Evolutionary conservation across 2,888 invertebrate genomes (phyloP).

Genomic region (Nineta flava): DNA sequence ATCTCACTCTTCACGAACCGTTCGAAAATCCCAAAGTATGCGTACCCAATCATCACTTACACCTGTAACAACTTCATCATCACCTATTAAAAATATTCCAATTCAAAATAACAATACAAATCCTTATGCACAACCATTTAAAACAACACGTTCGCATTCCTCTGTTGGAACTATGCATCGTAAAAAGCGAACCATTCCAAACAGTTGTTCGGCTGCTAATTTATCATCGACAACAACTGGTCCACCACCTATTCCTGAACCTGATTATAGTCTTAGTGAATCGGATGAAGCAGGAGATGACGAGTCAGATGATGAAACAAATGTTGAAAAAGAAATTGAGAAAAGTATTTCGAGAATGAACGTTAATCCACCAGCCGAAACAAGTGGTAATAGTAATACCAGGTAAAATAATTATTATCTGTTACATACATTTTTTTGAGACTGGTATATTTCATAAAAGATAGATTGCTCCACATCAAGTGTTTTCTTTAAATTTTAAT

Average conservation of each 20-base stretch:
- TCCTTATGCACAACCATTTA: slow-evolving; percentile 42
- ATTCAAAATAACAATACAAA: slow-evolving; percentile 21
- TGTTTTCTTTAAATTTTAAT: too few species aligned
- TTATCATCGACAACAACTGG: slow-evolving; percentile 11
- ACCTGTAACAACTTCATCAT: slow-evolving; percentile 29
- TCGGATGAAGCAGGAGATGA: slow-evolving; percentile 55
- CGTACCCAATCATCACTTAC: slow-evolving; percentile 31
- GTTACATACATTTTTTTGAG: too few species aligned
- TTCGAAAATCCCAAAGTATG: slow-evolving; percentile 44
- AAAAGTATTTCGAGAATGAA: slow-evolving; percentile 29
- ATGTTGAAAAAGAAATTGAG: slow-evolving; percentile 34
- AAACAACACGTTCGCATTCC: slow-evolving; percentile 25
- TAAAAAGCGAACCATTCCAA: slow-evolving; percentile 4
- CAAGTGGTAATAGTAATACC: slow-evolving; percentile 60
- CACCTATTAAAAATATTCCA: slow-evolving; percentile 28
- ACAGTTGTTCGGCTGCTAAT: slow-evolving; percentile 6
- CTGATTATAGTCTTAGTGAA: slow-evolving; percentile 80
- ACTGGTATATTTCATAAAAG: too few species aligned
- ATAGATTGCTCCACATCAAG: too few species aligned
- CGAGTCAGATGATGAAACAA: slow-evolving; percentile 29
- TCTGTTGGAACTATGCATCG: neutral
- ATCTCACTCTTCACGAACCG: slow-evolving; percentile 35
- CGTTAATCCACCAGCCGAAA: slow-evolving; percentile 33
- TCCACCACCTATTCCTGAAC: slow-evolving; percentile 77
- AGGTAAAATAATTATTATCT: too few species aligned